These are phyloP conservation scores for Hypomecis atomaria DNA, from an alignment of 2,888 invertebrate genomes.

Conservation along the genomic window DNA sequence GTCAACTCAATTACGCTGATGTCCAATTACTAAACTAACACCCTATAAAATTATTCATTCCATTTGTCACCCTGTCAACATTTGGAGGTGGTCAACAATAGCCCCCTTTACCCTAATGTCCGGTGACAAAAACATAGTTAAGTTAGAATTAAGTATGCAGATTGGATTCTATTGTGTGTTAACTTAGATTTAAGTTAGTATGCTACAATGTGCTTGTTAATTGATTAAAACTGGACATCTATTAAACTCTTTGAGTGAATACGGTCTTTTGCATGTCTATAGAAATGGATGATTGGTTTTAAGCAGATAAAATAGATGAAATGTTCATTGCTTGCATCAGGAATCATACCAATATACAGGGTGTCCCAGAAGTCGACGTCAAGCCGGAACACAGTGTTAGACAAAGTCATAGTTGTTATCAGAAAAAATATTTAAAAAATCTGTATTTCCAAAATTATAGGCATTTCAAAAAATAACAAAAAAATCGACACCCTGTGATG, in stretches of 20 bases:
- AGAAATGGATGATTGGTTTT: constrained; percentile 7
- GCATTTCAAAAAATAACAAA: no score
- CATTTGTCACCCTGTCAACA: constrained; percentile 66
- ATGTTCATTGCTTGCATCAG: no score
- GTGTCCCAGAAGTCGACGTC: no score
- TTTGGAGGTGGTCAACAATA: constrained; percentile 64
- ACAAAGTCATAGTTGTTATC: no score
- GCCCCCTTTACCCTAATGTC: constrained; percentile 52
- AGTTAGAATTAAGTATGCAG: constrained; percentile 73
- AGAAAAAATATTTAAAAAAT: no score
- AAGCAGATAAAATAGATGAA: no score
- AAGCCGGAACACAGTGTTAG: no score
- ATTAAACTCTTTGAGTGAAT: constrained; percentile 18
- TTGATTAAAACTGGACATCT: constrained; percentile 49
- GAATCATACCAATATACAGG: no score
- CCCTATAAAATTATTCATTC: constrained; percentile 70
- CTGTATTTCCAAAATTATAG: no score
- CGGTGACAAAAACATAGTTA: constrained; percentile 68
- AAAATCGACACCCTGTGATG: no score
- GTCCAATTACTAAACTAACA: constrained; percentile 57
- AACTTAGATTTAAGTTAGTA: constrained; percentile 46
- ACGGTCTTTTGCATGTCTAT: constrained; percentile 18
- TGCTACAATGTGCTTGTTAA: constrained; percentile 41
- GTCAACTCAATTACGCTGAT: constrained; percentile 46
- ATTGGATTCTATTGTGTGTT: constrained; percentile 67